Conservation (phyloP, 2,888 invertebrate genomes). For the Pyrrhosoma nymphula region DNA sequence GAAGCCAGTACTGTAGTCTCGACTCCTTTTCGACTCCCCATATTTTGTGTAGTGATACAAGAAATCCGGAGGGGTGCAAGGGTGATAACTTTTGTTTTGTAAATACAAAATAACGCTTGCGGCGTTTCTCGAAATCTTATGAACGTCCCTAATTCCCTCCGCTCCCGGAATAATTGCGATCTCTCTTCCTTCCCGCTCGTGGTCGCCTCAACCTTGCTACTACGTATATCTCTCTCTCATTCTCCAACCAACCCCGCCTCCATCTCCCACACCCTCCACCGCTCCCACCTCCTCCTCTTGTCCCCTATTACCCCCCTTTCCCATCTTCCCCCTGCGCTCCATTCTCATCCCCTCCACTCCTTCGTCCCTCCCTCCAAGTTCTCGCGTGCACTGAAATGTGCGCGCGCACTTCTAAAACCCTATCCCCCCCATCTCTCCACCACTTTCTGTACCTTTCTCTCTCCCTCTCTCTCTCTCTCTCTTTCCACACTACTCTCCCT, state of each 20-base stretch:
- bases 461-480: background rate
- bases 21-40: too few species aligned
- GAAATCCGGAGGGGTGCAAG: too few species aligned
- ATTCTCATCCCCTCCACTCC: background rate
- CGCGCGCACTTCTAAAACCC: conserved; percentile 38
- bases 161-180: background rate
- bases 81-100: too few species aligned
- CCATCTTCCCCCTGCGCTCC: background rate
- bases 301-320: conserved; percentile 2
- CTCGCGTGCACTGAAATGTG: conserved; percentile 51
- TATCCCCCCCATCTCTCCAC: too few species aligned
- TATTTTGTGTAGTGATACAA: too few species aligned
- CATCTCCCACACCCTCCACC: background rate
- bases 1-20: too few species aligned
- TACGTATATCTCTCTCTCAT: background rate
- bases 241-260: background rate
- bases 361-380: background rate
- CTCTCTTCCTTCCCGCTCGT: background rate
- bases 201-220: background rate
- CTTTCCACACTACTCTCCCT: background rate
- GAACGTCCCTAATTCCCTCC: background rate
- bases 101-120: background rate
- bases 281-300: background rate
- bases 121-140: background rate
- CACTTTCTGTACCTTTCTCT: background rate